phyloP scores from a whole-genome alignment of 2,113 vertebrate species.

The Nasalis larvatus region DNA sequence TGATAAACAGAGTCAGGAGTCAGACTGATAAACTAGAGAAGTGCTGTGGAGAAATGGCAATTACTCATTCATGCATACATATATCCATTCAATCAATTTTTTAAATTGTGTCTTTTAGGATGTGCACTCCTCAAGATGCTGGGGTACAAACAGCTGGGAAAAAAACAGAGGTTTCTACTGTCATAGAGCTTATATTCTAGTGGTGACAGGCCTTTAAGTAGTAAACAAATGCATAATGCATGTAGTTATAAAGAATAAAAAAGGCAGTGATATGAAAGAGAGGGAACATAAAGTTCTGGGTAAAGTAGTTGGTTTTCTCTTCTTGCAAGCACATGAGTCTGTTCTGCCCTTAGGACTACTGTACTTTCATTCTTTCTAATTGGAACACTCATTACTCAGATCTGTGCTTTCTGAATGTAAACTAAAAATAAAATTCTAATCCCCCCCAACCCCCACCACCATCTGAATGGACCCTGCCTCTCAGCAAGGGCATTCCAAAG shows the following conservation, averaged over 20 bases:
- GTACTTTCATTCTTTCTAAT: neutral
- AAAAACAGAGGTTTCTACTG: neutral
- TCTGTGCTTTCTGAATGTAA: neutral
- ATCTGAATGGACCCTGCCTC: too few relatives aligned
- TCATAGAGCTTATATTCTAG: neutral
- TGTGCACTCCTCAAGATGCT: neutral
- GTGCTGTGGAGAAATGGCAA: neutral
- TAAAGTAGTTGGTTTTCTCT: neutral
- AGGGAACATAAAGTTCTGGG: neutral
- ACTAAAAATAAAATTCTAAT: too few relatives aligned
- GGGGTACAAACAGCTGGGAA: neutral
- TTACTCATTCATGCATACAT: neutral
- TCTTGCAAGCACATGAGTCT: neutral
- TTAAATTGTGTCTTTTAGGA: neutral
- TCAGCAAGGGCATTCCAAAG: too few relatives aligned
- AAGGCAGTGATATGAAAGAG: neutral
- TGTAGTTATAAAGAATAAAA: neutral
- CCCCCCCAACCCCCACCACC: too few relatives aligned
- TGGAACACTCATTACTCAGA: neutral
- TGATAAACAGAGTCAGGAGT: neutral
- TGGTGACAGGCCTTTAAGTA: neutral
- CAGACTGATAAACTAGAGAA: neutral
- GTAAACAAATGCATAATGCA: neutral
- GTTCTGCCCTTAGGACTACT: neutral
- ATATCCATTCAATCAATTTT: neutral